Evolutionary conservation across 2,888 invertebrate species (phyloP).

Genomic region (Apodemia mormo): DNA sequence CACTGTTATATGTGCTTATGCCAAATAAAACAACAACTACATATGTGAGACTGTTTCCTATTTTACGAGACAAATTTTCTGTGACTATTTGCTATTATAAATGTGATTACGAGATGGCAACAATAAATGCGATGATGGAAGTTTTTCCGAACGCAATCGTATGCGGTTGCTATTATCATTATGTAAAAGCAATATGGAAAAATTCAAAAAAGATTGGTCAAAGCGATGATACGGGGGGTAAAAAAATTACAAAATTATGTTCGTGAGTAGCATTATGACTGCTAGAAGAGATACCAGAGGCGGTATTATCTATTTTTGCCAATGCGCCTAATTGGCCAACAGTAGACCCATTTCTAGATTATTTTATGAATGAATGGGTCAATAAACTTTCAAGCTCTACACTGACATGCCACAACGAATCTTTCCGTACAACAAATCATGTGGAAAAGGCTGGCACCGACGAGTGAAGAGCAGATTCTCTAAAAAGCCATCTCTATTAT

Average conservation of each 20-base stretch:
- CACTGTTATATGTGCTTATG: background rate
- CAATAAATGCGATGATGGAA: constrained; percentile 1
- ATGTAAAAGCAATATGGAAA: constrained; percentile 7
- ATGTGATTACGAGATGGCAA: constrained; percentile 5
- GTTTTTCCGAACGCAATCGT: background rate
- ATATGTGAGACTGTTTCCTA: background rate
- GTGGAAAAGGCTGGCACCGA: no score
- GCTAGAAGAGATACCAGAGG: background rate
- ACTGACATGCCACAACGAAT: no score
- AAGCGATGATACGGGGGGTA: background rate
- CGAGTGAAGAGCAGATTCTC: no score
- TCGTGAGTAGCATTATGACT: background rate
- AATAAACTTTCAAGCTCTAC: no score
- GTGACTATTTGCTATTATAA: background rate
- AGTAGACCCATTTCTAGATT: no score
- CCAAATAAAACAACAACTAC: background rate
- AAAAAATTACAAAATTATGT: background rate
- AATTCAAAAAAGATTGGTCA: background rate
- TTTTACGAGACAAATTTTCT: background rate
- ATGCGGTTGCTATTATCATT: background rate
- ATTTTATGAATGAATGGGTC: no score
- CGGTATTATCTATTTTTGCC: background rate
- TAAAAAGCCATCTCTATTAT: no score
- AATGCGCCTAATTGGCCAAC: background rate
- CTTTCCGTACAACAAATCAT: no score